phyloP scores from a whole-genome alignment of 2,888 invertebrate genomes.

The Cephonodes hylas region DNA sequence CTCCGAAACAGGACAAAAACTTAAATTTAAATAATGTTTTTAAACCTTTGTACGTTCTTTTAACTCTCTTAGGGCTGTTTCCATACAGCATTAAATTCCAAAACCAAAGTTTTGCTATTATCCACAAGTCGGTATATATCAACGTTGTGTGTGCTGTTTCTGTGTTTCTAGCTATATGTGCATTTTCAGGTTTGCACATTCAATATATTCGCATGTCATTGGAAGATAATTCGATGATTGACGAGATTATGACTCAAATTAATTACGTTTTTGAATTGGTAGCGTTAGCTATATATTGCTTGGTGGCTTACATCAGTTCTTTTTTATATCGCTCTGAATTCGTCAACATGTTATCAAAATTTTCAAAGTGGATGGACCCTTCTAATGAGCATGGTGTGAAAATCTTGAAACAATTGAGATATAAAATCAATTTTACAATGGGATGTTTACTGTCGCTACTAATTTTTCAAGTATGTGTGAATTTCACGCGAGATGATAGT shows the following conservation, averaged over 20 bases:
- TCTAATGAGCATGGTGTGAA: constrained; percentile 29
- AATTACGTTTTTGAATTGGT: constrained; percentile 60
- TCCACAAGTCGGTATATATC: constrained; percentile 51
- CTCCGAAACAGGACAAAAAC: constrained; percentile 11
- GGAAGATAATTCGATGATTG: constrained; percentile 41
- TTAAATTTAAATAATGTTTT: constrained; percentile 34
- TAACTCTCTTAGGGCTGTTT: constrained; percentile 44
- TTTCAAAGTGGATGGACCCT: constrained; percentile 42
- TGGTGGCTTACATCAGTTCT: constrained; percentile 45
- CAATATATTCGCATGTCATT: constrained; percentile 37
- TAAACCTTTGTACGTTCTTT: constrained; percentile 42
- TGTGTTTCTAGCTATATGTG: constrained; percentile 35
- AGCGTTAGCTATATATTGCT: constrained; percentile 36
- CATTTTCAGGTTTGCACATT: constrained; percentile 48
- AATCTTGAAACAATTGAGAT: constrained; percentile 37
- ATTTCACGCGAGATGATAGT: constrained; percentile 47
- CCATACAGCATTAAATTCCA: constrained; percentile 46
- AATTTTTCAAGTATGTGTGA: constrained; percentile 44
- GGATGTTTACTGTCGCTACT: constrained; percentile 31
- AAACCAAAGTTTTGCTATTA: constrained; percentile 34
- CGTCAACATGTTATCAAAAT: constrained; percentile 51
- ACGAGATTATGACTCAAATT: constrained; percentile 50
- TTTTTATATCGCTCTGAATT: constrained; percentile 48
- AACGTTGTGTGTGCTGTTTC: constrained; percentile 50
- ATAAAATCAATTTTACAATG: constrained; percentile 39